phyloP scores from a whole-genome alignment of 2,113 vertebrate genomes.

The Oreochromis niloticus region DNA sequence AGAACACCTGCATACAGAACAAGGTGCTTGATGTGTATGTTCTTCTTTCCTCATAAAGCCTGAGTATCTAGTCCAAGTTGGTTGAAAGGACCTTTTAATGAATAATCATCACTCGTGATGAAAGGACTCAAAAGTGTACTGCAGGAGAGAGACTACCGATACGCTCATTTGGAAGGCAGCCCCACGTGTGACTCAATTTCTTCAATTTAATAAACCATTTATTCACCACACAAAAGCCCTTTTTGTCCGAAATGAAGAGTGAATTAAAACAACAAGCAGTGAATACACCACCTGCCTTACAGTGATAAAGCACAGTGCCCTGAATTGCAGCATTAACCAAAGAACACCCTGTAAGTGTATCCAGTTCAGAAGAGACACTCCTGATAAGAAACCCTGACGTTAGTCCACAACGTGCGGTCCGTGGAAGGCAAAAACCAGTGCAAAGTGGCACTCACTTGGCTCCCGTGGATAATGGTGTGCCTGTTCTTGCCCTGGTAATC shows the following conservation, averaged over 20 bases:
- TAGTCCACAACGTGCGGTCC: neutral
- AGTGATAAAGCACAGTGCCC: neutral
- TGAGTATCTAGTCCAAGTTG: conserved; percentile 1
- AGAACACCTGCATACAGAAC: conserved; percentile 51
- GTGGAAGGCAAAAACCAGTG: neutral
- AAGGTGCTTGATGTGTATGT: conserved; percentile 10
- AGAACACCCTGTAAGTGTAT: neutral
- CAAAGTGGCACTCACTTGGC: conserved; percentile 78
- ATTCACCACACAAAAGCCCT: conserved; percentile 1
- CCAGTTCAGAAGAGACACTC: neutral
- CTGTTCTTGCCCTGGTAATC: conserved; percentile 91
- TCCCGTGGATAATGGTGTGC: conserved; percentile 82
- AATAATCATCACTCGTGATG: conserved; percentile 62
- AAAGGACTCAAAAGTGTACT: conserved; percentile 50
- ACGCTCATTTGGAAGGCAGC: conserved; percentile 38
- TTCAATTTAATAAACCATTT: conserved; percentile 27
- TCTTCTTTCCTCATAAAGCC: conserved; percentile 5
- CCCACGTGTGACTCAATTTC: conserved; percentile 2
- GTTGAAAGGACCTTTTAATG: conserved; percentile 53
- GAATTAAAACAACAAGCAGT: conserved; percentile 26
- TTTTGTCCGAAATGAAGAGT: conserved; percentile 22
- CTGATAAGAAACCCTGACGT: neutral
- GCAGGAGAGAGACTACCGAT: conserved; percentile 43
- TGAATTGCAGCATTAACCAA: conserved; percentile 15
- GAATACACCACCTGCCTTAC: conserved; percentile 34